Conservation (phyloP, 1,140 invertebrate species). For the Habropoda laboriosa region DNA sequence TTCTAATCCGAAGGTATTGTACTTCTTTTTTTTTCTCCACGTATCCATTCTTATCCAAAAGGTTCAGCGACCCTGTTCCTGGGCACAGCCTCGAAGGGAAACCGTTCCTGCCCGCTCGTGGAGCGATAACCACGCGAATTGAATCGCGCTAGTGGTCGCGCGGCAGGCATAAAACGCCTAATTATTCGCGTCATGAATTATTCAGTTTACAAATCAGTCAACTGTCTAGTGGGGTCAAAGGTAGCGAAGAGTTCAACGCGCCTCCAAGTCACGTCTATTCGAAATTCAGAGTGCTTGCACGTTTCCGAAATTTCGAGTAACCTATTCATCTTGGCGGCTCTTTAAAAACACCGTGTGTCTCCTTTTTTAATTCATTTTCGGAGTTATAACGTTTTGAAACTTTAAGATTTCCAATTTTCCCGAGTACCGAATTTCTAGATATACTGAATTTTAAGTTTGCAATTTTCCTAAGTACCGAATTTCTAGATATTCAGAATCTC, state of each 20-base stretch:
- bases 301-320: constrained; percentile 7
- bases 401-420: too few relatives aligned
- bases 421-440: too few relatives aligned
- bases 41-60: not conserved
- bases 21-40: not conserved
- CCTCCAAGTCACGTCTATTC: not conserved
- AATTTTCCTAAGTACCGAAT: too few relatives aligned
- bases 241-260: constrained; percentile 21
- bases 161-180: constrained; percentile 60
- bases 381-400: too few relatives aligned
- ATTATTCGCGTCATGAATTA: constrained; percentile 70
- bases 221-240: constrained; percentile 8
- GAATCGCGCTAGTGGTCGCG: constrained; percentile 40
- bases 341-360: not conserved
- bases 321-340: not conserved
- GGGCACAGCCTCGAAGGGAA: not conserved
- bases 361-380: not conserved
- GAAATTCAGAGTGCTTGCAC: not conserved
- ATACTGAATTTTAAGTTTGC: too few relatives aligned
- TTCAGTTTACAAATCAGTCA: constrained; percentile 61
- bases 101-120: constrained; percentile 20
- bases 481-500: too few relatives aligned
- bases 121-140: constrained; percentile 44
- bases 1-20: too few relatives aligned
- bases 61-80: constrained; percentile 11